A percentile compares a stretch with the other conserved stretches of the same genome.
These are phyloP conservation scores for Clarias pachynema DNA, from an alignment of 2,797 vertebrate genomes.

Conservation along the genomic window DNA sequence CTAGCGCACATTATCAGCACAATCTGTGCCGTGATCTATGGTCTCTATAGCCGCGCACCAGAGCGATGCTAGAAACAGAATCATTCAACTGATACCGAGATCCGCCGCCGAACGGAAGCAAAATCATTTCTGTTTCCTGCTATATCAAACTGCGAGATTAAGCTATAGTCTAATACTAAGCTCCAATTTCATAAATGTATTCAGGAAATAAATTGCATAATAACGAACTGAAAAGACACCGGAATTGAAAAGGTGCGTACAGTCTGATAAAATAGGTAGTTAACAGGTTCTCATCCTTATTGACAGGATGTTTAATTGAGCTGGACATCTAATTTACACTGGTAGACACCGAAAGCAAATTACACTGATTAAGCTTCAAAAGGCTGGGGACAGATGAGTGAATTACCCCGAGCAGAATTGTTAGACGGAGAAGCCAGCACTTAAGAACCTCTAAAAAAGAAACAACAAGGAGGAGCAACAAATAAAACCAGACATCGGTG, in stretches of 20 bases:
- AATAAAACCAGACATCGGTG: slow-evolving; percentile 48
- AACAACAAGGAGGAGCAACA: slow-evolving; percentile 17
- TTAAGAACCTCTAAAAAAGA: slow-evolving; percentile 22
- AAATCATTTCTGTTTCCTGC: neutral
- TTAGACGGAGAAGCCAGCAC: neutral
- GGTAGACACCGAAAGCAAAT: slow-evolving; percentile 47
- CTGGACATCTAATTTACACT: slow-evolving; percentile 53
- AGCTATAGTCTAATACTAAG: neutral
- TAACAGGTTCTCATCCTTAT: slow-evolving; percentile 26
- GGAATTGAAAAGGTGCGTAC: neutral
- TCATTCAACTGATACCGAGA: neutral
- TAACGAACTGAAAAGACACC: neutral
- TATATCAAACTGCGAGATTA: neutral
- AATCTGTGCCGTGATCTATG: neutral
- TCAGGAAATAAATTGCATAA: neutral
- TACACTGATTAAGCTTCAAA: slow-evolving; percentile 48
- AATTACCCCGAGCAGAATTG: slow-evolving; percentile 36
- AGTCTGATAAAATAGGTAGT: slow-evolving; percentile 10
- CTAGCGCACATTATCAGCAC: neutral
- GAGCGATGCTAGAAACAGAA: neutral
- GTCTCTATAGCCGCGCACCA: no score
- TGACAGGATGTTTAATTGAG: slow-evolving; percentile 45
- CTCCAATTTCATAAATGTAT: neutral
- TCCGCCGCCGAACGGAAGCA: neutral
- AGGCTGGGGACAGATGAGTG: slow-evolving; percentile 42